These are phyloP conservation scores for Heliconius ismenius DNA, from an alignment of 2,888 invertebrate species.

Conservation along the genomic window DNA sequence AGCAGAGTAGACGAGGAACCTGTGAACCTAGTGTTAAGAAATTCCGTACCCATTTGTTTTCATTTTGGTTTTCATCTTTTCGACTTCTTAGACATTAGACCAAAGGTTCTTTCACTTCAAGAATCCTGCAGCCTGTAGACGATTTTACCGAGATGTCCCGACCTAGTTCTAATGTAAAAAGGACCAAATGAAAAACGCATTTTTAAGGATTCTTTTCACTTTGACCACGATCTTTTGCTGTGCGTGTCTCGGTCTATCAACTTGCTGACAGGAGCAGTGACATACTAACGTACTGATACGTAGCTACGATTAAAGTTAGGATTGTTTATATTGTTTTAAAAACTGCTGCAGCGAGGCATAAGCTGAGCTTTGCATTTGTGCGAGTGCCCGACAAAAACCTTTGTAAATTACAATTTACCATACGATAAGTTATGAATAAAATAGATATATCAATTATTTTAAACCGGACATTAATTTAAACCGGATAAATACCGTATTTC, in stretches of 20 bases:
- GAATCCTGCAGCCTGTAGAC: not conserved
- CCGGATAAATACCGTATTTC: too few species aligned
- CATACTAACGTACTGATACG: not conserved
- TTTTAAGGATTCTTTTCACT: constrained; percentile 25
- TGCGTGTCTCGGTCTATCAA: not conserved
- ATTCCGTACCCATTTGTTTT: too few species aligned
- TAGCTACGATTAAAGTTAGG: not conserved
- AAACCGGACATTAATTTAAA: too few species aligned
- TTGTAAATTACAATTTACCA: too few species aligned
- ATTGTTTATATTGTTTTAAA: too few species aligned
- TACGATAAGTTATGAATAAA: too few species aligned
- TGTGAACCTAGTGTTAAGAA: too few species aligned
- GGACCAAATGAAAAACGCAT: constrained; percentile 5
- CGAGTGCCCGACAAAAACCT: too few species aligned
- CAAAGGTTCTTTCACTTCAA: not conserved
- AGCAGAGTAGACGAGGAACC: too few species aligned
- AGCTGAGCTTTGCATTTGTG: too few species aligned
- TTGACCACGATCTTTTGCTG: not conserved
- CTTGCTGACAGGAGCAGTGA: not conserved
- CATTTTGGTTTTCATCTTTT: not conserved
- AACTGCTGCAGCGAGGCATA: too few species aligned
- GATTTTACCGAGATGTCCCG: not conserved
- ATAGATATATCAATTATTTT: too few species aligned
- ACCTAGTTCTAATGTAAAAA: constrained; percentile 14
- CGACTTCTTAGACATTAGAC: not conserved